These are phyloP conservation scores for Cotesia typhae DNA, from an alignment of 1,140 invertebrate genomes.

Conservation along the genomic window DNA sequence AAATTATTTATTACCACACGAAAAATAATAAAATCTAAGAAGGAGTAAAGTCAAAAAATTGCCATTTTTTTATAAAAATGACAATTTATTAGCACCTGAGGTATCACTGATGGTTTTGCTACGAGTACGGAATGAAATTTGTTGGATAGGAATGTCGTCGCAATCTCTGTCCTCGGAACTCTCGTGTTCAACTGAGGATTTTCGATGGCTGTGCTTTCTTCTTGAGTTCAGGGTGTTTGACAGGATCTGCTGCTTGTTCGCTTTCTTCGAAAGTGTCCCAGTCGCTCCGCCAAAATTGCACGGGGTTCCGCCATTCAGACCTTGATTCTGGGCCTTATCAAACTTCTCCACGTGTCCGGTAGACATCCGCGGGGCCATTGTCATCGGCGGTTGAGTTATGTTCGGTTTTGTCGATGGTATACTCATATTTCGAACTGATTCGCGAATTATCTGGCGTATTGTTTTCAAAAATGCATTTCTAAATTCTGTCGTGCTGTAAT, in stretches of 20 bases:
- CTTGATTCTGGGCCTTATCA: conserved; percentile 52
- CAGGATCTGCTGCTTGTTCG: conserved; percentile 66
- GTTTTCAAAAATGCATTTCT: conserved; percentile 96
- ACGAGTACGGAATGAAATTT: conserved; percentile 76
- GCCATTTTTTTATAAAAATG: not conserved
- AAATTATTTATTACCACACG: conserved; percentile 35
- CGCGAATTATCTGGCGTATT: conserved; percentile 94
- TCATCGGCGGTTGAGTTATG: conserved; percentile 57
- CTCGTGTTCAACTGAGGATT: conserved; percentile 87
- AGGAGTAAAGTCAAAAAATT: conserved; percentile 10
- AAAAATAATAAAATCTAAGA: conserved; percentile 29
- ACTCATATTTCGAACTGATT: conserved; percentile 94
- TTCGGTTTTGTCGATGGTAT: conserved; percentile 82
- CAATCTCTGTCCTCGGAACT: conserved; percentile 60
- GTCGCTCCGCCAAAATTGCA: conserved; percentile 49
- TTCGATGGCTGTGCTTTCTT: conserved; percentile 85
- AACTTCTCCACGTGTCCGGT: conserved; percentile 61
- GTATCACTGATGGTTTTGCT: conserved; percentile 90
- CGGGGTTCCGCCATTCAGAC: conserved; percentile 54
- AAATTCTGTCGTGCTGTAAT: conserved; percentile 87
- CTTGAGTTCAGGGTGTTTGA: conserved; percentile 78
- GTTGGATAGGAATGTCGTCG: conserved; percentile 56
- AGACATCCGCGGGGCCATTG: conserved; percentile 58
- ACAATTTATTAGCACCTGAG: conserved; percentile 68
- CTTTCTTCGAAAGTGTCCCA: conserved; percentile 59